Evolutionary conservation across 1,140 invertebrate species (phyloP).

Genomic region (Melipona quadrifasciata): DNA sequence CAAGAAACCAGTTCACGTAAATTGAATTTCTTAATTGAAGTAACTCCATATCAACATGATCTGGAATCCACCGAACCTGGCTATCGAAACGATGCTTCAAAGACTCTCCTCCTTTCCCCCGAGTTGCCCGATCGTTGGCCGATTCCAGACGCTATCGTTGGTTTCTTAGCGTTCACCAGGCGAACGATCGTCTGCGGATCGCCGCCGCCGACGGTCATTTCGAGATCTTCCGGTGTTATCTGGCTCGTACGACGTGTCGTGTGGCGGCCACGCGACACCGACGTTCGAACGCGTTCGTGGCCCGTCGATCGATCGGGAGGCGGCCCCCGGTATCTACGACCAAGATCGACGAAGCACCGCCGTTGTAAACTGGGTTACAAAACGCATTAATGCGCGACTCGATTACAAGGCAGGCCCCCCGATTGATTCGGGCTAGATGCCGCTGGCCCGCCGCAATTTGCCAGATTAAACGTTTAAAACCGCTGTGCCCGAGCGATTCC

Average conservation of each 20-base stretch:
- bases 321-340: conserved; percentile 2
- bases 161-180: neutral
- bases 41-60: too few relatives aligned
- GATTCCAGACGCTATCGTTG: neutral
- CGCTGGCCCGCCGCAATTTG: conserved; percentile 50
- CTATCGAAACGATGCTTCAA: too few relatives aligned
- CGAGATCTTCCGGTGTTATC: conserved; percentile 20
- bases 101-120: neutral
- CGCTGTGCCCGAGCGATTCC: conserved; percentile 36
- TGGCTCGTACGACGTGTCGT: conserved; percentile 40
- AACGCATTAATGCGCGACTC: conserved; percentile 62
- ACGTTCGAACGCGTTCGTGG: conserved; percentile 14
- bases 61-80: too few relatives aligned
- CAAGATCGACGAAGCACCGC: conserved; percentile 25
- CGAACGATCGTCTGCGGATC: neutral
- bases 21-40: too few relatives aligned
- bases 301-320: conserved; percentile 49
- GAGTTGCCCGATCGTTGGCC: conserved; percentile 22
- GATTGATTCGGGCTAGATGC: conserved; percentile 52
- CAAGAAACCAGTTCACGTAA: too few relatives aligned
- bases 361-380: conserved; percentile 64
- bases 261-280: conserved; percentile 69
- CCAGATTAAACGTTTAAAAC: conserved; percentile 53
- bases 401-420: conserved; percentile 60
- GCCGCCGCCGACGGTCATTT: too few relatives aligned